Evolutionary conservation across 2,797 vertebrate species (phyloP), one percentile per base, ranked within the genome.

Genomic region (Ctenochaetus hawaiiensis): DNA sequence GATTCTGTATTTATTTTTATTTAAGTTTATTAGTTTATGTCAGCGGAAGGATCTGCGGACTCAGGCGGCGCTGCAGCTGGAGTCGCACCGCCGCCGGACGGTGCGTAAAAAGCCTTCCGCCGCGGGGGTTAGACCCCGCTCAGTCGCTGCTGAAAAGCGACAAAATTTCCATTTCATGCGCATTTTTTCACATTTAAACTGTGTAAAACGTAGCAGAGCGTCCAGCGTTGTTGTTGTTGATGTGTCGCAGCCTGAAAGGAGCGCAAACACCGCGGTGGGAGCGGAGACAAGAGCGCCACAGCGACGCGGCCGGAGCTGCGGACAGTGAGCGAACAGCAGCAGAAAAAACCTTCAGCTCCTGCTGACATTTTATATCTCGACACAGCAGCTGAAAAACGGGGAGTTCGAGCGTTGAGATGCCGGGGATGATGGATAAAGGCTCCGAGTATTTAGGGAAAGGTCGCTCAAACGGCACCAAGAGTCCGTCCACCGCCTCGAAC

Each of bases 401-500:
- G 2, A 5, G 10, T 23, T 4, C 0, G 2, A 18, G 20, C 77
- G 80, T 12, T 0, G 66, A 72, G 23, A 97, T 98, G 97, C 97
- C 97, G 64, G 97, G 97, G 44, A 96, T 96, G 97, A 98, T 98
- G 97, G 97, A 98, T 34, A 97, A 96, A 89, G 96, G 97, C 62
- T 95, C 96, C 39, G 97, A 98, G 70, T 96, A 97, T 69, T 67
- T 98, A n/a, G 97, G 96, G 8, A 97, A 97, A 89, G 96, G 92
- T 67, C 97, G 97, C 16, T 94, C 95, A 8, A 97, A 97, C 88
- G 96, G 97, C 53, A 95, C 97, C 84, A 98, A 98, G 94, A 97
- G 94, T 92, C 96, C 96, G 61, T 96, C 96, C 89, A 96, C 95
- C 89, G 96, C 97, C 13, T 96, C 97, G 34, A 97, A 97, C 89